Percentiles rank a stretch among this genome's conserved stretches.
Conservation (phyloP, 2,888 invertebrate genomes). For the Epirrhoe alternata region DNA sequence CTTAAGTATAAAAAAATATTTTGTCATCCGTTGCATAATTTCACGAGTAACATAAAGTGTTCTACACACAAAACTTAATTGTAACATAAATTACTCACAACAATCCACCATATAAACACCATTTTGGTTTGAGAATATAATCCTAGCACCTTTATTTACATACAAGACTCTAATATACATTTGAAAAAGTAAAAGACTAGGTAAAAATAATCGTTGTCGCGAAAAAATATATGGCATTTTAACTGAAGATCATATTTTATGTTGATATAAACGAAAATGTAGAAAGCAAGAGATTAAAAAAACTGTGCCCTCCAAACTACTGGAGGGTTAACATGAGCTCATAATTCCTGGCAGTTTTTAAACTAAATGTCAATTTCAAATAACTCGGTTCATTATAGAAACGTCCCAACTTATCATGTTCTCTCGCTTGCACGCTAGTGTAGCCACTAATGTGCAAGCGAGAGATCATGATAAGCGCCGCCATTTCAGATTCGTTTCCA, state of each 20-base stretch:
- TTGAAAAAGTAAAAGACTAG: conserved; percentile 63
- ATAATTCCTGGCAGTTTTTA: too few species aligned
- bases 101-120: conserved; percentile 25
- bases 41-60: conserved; percentile 10
- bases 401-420: too few species aligned
- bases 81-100: conserved; percentile 17
- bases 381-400: too few species aligned
- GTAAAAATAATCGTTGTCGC: conserved; percentile 65
- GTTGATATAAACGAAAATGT: not conserved
- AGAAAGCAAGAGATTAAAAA: not conserved
- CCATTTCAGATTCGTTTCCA: too few species aligned
- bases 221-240: conserved; percentile 60
- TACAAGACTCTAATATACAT: conserved; percentile 54
- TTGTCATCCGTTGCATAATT: conserved; percentile 31
- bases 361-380: too few species aligned
- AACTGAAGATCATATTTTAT: conserved; percentile 24
- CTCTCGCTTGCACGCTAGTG: too few species aligned
- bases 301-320: not conserved
- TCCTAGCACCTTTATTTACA: conserved; percentile 67
- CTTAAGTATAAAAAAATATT: conserved; percentile 12
- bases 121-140: conserved; percentile 54
- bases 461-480: too few species aligned
- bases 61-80: conserved; percentile 5
- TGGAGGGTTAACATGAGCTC: too few species aligned
- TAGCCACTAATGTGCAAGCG: too few species aligned